These are phyloP conservation scores for Callopanchax toddi DNA, from an alignment of 2,113 vertebrate species.

Conservation along the genomic window DNA sequence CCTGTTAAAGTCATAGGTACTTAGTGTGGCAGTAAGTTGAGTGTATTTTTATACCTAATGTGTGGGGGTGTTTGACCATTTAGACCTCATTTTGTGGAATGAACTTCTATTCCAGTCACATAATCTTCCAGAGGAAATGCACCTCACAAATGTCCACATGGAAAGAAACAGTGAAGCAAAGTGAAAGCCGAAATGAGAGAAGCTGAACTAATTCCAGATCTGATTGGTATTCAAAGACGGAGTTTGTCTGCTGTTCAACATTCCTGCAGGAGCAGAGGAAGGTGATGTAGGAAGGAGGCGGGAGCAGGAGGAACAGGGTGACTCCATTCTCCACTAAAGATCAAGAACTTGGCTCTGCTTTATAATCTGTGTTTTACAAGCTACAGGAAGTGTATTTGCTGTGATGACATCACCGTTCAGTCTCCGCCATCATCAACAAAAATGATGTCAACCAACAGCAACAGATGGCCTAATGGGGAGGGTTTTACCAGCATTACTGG, in stretches of 20 bases:
- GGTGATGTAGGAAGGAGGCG: background rate
- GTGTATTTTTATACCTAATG: too few species aligned
- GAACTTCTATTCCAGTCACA: too few species aligned
- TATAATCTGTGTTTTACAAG: background rate
- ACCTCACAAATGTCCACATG: background rate
- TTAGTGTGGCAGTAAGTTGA: too few species aligned
- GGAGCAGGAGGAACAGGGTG: background rate
- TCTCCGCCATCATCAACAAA: too few species aligned
- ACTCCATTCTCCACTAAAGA: slow-evolving; percentile 5
- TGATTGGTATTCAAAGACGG: slow-evolving; percentile 57
- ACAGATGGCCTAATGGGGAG: too few species aligned
- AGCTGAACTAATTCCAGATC: slow-evolving; percentile 51
- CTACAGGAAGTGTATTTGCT: background rate
- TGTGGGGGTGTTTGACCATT: too few species aligned
- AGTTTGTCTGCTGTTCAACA: slow-evolving; percentile 38
- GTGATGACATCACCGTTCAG: too few species aligned
- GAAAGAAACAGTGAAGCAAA: slow-evolving; percentile 9
- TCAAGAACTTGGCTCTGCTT: background rate
- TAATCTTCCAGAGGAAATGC: background rate
- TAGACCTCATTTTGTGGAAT: too few species aligned
- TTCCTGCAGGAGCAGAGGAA: slow-evolving; percentile 43
- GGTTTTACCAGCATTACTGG: too few species aligned
- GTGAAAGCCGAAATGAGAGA: slow-evolving; percentile 43
- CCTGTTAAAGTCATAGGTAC: too few species aligned
- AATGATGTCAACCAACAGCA: too few species aligned